A percentile compares a stretch with the other conserved stretches of the same genome.
phyloP scores from a whole-genome alignment of 53 echinoderm and acorn worm species.

The Luidia sarsii region DNA sequence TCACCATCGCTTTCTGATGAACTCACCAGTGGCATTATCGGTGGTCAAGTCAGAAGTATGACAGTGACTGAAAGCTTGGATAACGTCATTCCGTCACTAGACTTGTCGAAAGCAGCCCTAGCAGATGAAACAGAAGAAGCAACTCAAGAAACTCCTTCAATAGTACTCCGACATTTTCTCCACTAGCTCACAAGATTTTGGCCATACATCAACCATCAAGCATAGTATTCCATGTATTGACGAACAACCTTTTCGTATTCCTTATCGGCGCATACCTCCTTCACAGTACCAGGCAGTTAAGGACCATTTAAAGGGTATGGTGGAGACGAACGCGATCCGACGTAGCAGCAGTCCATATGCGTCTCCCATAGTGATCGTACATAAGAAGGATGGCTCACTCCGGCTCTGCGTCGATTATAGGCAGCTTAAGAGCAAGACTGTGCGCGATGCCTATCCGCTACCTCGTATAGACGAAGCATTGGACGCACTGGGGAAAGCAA shows the following conservation, averaged over 20 bases:
- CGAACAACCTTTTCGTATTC: too few relatives aligned
- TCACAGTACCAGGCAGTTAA: constrained; percentile 32
- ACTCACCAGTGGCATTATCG: too few relatives aligned
- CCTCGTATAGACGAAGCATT: constrained; percentile 47
- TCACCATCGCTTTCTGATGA: too few relatives aligned
- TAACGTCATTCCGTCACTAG: constrained; percentile 17
- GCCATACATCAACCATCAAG: constrained; percentile 20
- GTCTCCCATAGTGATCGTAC: constrained; percentile 26
- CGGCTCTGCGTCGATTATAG: constrained; percentile 17
- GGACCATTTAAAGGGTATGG: constrained; percentile 31
- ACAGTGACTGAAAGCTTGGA: too few relatives aligned
- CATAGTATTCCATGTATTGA: constrained; percentile 27
- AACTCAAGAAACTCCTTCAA: constrained; percentile 21
- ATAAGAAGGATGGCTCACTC: constrained; percentile 48
- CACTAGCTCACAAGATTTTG: constrained; percentile 4
- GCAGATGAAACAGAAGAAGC: constrained; percentile 15
- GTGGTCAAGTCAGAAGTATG: too few relatives aligned
- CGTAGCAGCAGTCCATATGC: constrained; percentile 40
- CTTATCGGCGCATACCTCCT: constrained; percentile 35
- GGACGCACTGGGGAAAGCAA: constrained; percentile 30
- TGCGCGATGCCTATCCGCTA: constrained; percentile 33
- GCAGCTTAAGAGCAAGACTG: constrained; percentile 12
- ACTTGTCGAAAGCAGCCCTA: neutral
- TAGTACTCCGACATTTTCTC: constrained; percentile 3
- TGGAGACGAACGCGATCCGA: constrained; percentile 17